A percentile compares a stretch with the other conserved stretches of the same genome.
Evolutionary conservation across 1,140 invertebrate species (phyloP).

Genomic region (Danaus plexippus): DNA sequence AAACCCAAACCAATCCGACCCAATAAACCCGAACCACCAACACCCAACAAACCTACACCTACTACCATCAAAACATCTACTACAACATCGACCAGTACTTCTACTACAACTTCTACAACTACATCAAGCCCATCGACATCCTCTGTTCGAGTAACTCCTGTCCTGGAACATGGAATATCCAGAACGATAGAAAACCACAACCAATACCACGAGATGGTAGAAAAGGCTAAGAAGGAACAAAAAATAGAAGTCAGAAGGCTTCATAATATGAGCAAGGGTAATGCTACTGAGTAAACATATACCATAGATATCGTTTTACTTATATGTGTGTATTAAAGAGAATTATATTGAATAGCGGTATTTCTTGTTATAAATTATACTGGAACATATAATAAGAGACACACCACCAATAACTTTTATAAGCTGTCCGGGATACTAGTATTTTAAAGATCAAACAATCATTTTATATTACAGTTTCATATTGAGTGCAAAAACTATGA

Average conservation of each 20-base stretch:
- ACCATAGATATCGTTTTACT: too few species aligned
- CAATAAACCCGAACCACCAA: conserved; percentile 17
- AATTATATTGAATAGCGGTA: too few species aligned
- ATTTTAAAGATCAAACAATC: too few species aligned
- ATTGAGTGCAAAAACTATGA: too few species aligned
- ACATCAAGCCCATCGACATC: conserved; percentile 12
- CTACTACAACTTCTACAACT: conserved; percentile 7
- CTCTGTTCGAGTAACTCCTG: conserved; percentile 4
- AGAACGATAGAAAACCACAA: conserved; percentile 26
- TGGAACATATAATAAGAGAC: too few species aligned
- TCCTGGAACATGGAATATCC: conserved; percentile 19
- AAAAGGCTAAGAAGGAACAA: conserved; percentile 26
- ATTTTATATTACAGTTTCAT: too few species aligned
- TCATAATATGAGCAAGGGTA: conserved; percentile 4
- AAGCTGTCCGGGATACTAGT: too few species aligned
- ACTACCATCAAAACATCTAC: conserved; percentile 8
- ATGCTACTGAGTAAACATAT: background rate
- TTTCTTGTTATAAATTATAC: too few species aligned
- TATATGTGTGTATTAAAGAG: too few species aligned
- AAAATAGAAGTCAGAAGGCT: conserved; percentile 16
- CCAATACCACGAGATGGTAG: conserved; percentile 16
- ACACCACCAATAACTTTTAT: too few species aligned
- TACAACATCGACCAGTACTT: conserved; percentile 14
- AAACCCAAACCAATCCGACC: conserved; percentile 24
- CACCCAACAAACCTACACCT: conserved; percentile 15